These are phyloP conservation scores for Drusus annulatus DNA, from an alignment of 1,140 invertebrate genomes.

Conservation along the genomic window DNA sequence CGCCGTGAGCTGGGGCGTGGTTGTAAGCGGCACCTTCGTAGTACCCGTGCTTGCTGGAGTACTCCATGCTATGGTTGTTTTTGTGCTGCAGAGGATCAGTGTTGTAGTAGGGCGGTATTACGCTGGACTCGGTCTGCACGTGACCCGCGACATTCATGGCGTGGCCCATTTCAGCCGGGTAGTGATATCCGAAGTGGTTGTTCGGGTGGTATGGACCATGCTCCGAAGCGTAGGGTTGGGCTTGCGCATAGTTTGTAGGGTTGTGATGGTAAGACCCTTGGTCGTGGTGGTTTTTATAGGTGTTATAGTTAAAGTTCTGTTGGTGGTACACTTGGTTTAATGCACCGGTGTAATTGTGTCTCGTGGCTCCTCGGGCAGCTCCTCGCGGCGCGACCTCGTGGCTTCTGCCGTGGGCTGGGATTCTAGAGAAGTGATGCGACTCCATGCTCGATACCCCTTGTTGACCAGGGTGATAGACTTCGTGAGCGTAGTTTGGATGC, in stretches of 20 bases:
- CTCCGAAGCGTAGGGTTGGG: conserved; percentile 66
- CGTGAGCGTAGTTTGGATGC: conserved; percentile 64
- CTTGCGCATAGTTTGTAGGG: conserved; percentile 65
- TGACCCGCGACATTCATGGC: conserved; percentile 60
- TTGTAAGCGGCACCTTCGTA: conserved; percentile 65
- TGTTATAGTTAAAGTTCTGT: conserved; percentile 63
- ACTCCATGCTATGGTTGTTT: conserved; percentile 63
- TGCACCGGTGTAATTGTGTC: conserved; percentile 63
- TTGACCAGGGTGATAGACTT: conserved; percentile 70
- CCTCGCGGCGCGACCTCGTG: conserved; percentile 57
- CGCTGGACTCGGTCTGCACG: conserved; percentile 62
- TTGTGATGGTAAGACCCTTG: conserved; percentile 66
- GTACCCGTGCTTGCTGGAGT: conserved; percentile 64
- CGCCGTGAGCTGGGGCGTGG: conserved; percentile 63
- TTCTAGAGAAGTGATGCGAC: conserved; percentile 66
- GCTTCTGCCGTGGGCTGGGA: conserved; percentile 58
- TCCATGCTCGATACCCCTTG: conserved; percentile 59
- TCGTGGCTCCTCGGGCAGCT: conserved; percentile 53
- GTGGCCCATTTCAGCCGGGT: conserved; percentile 61
- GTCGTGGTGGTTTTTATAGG: conserved; percentile 65
- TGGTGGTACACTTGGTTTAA: conserved; percentile 64
- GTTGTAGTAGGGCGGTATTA: conserved; percentile 65
- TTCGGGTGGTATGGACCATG: conserved; percentile 68
- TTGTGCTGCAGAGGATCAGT: conserved; percentile 65
- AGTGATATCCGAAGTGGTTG: conserved; percentile 69